Evolutionary conservation across 2,797 vertebrate species (phyloP).

Genomic region (Squalus acanthias): DNA sequence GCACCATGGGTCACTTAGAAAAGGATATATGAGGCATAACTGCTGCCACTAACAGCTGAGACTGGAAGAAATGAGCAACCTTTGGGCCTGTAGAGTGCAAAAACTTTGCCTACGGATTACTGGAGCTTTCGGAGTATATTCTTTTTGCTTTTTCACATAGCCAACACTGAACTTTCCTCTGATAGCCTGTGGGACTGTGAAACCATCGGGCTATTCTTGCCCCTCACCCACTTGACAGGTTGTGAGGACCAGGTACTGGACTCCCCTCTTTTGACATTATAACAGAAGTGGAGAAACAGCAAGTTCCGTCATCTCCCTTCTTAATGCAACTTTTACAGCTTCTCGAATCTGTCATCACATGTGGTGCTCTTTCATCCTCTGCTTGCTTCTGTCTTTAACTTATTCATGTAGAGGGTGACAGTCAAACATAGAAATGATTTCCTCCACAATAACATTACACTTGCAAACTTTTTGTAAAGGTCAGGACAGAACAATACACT

Average conservation of each 20-base stretch:
- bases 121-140: not conserved
- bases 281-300: not conserved
- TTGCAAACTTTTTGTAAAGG: too few species aligned
- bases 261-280: not conserved
- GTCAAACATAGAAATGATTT: not conserved
- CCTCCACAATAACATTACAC: not conserved
- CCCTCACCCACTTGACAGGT: not conserved
- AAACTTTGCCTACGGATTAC: not conserved
- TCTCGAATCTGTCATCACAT: not conserved
- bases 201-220: not conserved
- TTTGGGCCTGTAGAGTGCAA: too few species aligned
- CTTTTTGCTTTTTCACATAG: not conserved
- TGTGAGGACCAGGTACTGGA: not conserved
- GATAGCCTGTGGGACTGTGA: not conserved
- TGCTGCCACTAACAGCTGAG: too few species aligned
- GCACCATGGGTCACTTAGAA: not conserved
- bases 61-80: too few species aligned
- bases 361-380: not conserved
- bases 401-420: not conserved
- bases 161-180: not conserved
- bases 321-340: not conserved
- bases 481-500: too few species aligned
- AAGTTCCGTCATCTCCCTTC: not conserved
- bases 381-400: not conserved
- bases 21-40: too few species aligned